These are phyloP conservation scores for Brachyhypopomus gauderio DNA, from an alignment of 2,113 vertebrate genomes.

Conservation along the genomic window DNA sequence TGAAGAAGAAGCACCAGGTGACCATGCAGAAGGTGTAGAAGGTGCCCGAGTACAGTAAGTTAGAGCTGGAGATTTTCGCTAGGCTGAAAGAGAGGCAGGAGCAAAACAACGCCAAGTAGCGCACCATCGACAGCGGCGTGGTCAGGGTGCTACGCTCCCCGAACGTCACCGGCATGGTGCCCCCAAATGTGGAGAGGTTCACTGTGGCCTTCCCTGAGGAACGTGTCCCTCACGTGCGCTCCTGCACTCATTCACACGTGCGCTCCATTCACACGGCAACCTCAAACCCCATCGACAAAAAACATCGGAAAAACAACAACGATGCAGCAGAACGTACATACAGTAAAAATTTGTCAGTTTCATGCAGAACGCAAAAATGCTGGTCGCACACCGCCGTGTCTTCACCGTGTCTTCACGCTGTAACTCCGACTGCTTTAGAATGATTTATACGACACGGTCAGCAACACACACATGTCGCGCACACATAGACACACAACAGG, in stretches of 20 bases:
- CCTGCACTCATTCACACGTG: neutral
- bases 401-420: neutral
- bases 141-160: constrained; percentile 70
- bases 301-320: too few relatives aligned
- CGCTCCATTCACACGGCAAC: neutral
- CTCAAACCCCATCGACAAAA: neutral
- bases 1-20: constrained; percentile 77
- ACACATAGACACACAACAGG: neutral
- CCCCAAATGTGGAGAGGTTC: neutral
- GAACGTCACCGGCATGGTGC: constrained; percentile 74
- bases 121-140: constrained; percentile 68
- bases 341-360: neutral
- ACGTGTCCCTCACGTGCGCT: neutral
- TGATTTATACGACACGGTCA: neutral
- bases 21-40: constrained; percentile 70
- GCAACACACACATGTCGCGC: neutral
- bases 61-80: constrained; percentile 40
- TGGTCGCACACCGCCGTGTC: neutral
- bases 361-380: too few relatives aligned
- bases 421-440: neutral
- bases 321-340: too few relatives aligned
- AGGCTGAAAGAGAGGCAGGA: constrained; percentile 73
- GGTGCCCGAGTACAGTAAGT: fast-evolving
- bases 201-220: neutral
- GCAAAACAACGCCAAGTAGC: constrained; percentile 66